Base-by-base conservation (phyloP, 2,797 vertebrate species). In the Somateria mollissima region DNA sequence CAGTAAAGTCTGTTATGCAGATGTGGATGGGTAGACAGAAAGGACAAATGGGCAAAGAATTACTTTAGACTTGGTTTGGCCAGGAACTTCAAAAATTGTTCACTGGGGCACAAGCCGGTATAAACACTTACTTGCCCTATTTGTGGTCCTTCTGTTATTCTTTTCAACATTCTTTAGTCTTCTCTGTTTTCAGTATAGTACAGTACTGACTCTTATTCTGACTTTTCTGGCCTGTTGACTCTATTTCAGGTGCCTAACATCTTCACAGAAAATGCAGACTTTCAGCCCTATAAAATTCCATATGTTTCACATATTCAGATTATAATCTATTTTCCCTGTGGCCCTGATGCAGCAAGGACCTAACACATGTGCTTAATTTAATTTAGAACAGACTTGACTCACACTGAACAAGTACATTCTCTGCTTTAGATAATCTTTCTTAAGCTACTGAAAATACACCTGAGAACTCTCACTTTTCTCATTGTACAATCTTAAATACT, bases 221-320 rank as follows among this genome's bases (percentile, higher is more conserved):
- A 67, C 32, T 61, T 87, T 87, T 94, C 73, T 74, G 37, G 65
- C 36, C 32, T 8, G n/a, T 32, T 96, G 45, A 64, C 14, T 94
- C 69, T 72, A 80, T 77, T 60, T 79, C 0, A 1, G 25, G 53
- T 65, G 28, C 20, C 75, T 84, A 67, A 70, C 13, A 53, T 72
- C 72, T 65, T 89, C 28, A 77, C 15, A 77, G 47, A 95, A 91
- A 90, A 90, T 43, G 57, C 4, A 47, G 0, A 43, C 34, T 84
- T 89, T 89, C 36, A 87, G 36, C 22, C 43, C 47, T 76, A 43
- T 73, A 78, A 84, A 22, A 30, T 60, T 79, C 57, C 53, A 25
- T 67, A 34, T 87, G 34, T 65, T 86, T 94, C 66, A 34, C 8
- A 25, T 91, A 92, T 92, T 86, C 78, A 72, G 75, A 64, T 84